A percentile compares a stretch with the other conserved stretches of the same genome.
These are phyloP conservation scores for Sogatella furcifera DNA, from an alignment of 1,140 invertebrate species.

Conservation along the genomic window DNA sequence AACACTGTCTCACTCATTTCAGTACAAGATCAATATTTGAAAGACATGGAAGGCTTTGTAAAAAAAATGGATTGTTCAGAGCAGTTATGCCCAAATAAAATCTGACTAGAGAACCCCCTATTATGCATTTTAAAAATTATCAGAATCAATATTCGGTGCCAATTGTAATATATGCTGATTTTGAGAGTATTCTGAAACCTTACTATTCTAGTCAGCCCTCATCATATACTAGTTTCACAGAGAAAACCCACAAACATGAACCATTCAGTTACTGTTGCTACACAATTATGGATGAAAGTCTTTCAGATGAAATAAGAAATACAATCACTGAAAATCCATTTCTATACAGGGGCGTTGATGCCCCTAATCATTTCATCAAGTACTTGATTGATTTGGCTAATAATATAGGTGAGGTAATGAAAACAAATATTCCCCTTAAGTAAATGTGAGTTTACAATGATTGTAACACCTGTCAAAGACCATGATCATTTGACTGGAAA, in stretches of 20 bases:
- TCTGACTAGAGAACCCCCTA: not conserved
- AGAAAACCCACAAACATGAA: not conserved
- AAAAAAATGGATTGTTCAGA: not conserved
- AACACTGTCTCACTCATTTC: slow-evolving; percentile 10
- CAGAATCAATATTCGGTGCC: not conserved
- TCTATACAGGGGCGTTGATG: slow-evolving; percentile 2
- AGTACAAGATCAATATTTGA: not conserved
- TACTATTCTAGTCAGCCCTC: too few relatives aligned
- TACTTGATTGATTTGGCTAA: not conserved
- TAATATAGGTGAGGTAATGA: not conserved
- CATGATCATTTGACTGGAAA: slow-evolving; percentile 6
- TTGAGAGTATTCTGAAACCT: slow-evolving; percentile 7
- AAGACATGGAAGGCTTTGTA: not conserved
- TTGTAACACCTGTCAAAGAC: not conserved
- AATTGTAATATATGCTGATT: slow-evolving; percentile 9
- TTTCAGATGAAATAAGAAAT: slow-evolving; percentile 1
- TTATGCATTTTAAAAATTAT: slow-evolving; percentile 8
- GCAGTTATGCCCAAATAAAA: not conserved
- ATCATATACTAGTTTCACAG: not conserved
- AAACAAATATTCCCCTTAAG: not conserved
- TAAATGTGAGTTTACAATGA: not conserved
- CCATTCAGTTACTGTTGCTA: slow-evolving; percentile 9
- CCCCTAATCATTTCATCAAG: slow-evolving; percentile 1
- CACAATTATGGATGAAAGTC: not conserved
- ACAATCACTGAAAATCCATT: slow-evolving; percentile 3